phyloP scores from a whole-genome alignment of 2,888 invertebrate species.

The Cerastis leucographa region DNA sequence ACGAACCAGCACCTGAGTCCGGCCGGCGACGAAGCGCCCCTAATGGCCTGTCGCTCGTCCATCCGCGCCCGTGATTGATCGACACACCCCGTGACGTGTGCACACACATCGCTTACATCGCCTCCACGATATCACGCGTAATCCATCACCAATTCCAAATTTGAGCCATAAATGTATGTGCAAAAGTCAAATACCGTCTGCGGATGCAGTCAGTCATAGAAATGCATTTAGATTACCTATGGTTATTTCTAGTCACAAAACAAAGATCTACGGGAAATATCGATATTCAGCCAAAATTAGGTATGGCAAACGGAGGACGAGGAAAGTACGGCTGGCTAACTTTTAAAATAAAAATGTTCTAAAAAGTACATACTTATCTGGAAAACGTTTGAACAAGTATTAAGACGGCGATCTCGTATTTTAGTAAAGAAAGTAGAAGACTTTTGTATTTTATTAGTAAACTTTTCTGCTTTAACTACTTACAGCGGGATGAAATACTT shows the following conservation, averaged over 20 bases:
- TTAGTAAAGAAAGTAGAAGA: constrained; percentile 72
- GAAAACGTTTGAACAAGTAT: constrained; percentile 71
- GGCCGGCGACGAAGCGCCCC: constrained; percentile 77
- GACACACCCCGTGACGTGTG: constrained; percentile 85
- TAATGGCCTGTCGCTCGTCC: constrained; percentile 89
- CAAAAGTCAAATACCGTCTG: constrained; percentile 51
- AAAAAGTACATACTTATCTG: constrained; percentile 69
- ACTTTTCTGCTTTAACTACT: constrained; percentile 65
- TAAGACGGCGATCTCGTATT: constrained; percentile 73
- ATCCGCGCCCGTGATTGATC: constrained; percentile 88
- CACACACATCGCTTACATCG: constrained; percentile 84
- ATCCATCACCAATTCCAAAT: constrained; percentile 85
- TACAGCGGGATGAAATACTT: constrained; percentile 27
- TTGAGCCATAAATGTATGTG: constrained; percentile 69
- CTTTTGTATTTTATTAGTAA: constrained; percentile 77
- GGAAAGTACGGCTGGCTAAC: constrained; percentile 61
- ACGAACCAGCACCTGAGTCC: constrained; percentile 79
- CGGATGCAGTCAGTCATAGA: constrained; percentile 4
- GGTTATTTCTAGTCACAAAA: constrained; percentile 2
- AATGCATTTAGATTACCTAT: neutral
- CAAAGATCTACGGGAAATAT: constrained; percentile 24
- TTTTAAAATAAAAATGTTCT: constrained; percentile 70
- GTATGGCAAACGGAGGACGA: constrained; percentile 48
- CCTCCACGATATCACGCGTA: constrained; percentile 80
- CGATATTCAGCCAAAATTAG: constrained; percentile 32